These are phyloP conservation scores for Lycocerus yunnanus DNA, from an alignment of 2,888 invertebrate species.

Conservation along the genomic window DNA sequence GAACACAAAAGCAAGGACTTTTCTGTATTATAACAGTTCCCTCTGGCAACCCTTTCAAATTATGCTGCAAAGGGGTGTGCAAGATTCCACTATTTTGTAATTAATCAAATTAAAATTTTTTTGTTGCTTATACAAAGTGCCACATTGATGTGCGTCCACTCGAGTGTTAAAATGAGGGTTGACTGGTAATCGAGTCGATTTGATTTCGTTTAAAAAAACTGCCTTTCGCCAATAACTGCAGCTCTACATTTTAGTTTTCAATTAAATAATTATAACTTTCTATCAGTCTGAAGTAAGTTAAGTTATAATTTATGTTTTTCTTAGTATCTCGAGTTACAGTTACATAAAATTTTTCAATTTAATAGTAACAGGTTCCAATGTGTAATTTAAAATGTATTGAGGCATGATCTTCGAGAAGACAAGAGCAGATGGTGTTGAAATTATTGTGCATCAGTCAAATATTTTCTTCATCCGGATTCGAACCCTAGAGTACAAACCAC, in stretches of 20 bases:
- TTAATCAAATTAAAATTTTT: background rate
- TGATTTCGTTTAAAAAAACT: background rate
- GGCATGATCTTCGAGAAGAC: too few species aligned
- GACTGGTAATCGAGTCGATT: background rate
- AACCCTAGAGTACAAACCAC: too few species aligned
- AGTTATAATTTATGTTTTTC: background rate
- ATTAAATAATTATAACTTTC: constrained; percentile 7
- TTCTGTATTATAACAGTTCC: background rate
- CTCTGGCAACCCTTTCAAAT: background rate
- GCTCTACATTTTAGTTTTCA: background rate
- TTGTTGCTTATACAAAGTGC: background rate
- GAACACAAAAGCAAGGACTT: background rate
- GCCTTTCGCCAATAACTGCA: background rate
- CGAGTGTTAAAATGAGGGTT: background rate
- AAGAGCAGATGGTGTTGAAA: too few species aligned
- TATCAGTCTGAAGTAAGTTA: background rate
- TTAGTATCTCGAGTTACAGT: background rate
- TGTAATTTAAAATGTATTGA: background rate
- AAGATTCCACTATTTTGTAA: background rate
- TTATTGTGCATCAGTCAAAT: too few species aligned
- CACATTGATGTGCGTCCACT: background rate
- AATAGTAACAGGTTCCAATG: background rate
- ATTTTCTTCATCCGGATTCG: too few species aligned
- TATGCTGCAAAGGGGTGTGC: background rate
- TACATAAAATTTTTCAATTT: too few species aligned